A percentile compares a stretch with the other conserved stretches of the same genome.
phyloP scores from a whole-genome alignment of 1,140 invertebrate genomes.

The Danaus melanippus region DNA sequence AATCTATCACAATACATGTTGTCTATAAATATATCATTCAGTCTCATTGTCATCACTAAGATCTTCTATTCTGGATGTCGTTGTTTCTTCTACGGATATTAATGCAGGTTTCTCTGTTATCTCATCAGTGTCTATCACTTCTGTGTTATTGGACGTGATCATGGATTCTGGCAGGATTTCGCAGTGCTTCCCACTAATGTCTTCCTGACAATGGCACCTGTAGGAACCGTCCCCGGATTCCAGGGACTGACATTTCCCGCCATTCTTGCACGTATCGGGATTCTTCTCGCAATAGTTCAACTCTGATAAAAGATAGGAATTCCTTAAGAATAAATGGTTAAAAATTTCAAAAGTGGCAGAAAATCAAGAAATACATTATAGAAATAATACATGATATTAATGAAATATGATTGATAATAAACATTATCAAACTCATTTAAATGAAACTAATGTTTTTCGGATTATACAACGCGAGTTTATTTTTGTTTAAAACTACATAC shows the following conservation, averaged over 20 bases:
- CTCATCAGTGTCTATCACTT: slow-evolving; percentile 13
- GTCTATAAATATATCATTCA: slow-evolving; percentile 26
- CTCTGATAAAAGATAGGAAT: slow-evolving; percentile 60
- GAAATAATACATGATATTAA: not conserved
- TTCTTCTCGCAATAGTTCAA: slow-evolving; percentile 84
- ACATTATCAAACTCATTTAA: too few species aligned
- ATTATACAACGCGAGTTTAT: too few species aligned
- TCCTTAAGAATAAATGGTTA: too few species aligned
- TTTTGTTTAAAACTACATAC: too few species aligned
- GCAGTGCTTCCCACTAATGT: slow-evolving; percentile 74
- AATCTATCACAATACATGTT: slow-evolving; percentile 3
- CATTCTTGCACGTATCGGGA: slow-evolving; percentile 80
- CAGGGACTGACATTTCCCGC: slow-evolving; percentile 84
- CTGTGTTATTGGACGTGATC: slow-evolving; percentile 22
- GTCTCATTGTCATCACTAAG: slow-evolving; percentile 53
- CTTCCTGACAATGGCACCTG: slow-evolving; percentile 77
- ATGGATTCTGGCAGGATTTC: slow-evolving; percentile 72
- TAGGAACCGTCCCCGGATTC: slow-evolving; percentile 82
- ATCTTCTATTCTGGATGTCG: slow-evolving; percentile 15
- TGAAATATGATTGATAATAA: not conserved
- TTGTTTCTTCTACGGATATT: slow-evolving; percentile 9
- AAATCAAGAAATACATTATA: too few species aligned
- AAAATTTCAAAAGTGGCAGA: too few species aligned
- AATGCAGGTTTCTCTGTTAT: slow-evolving; percentile 13
- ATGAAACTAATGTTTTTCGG: too few species aligned